Conservation (phyloP, 2,888 invertebrate genomes). For the Eueremaeus valkanovi region DNA sequence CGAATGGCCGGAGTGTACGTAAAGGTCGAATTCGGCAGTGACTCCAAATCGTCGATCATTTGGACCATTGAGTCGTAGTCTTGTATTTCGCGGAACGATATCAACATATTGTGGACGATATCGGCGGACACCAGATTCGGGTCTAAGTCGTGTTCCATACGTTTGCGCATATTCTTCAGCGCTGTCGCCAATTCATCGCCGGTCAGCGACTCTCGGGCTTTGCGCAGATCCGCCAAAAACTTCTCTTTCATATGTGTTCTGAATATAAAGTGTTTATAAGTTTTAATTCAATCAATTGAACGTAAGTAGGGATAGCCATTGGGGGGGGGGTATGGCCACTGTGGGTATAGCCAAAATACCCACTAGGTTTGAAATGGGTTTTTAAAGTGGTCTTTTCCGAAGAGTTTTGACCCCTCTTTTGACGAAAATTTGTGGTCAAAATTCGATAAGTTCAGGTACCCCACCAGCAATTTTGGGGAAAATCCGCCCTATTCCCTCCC, state of each 20-base stretch:
- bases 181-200: constrained; percentile 67
- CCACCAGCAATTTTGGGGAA: too few species aligned
- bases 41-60: constrained; percentile 85
- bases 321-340: too few species aligned
- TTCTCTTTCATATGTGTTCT: constrained; percentile 97
- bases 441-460: too few species aligned
- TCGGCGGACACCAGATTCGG: constrained; percentile 94
- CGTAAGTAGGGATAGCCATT: too few species aligned
- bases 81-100: constrained; percentile 85
- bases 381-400: too few species aligned
- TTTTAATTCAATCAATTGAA: too few species aligned
- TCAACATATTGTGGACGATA: constrained; percentile 87
- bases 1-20: constrained; percentile 84
- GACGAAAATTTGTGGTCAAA: too few species aligned
- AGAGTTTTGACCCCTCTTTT: too few species aligned
- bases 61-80: constrained; percentile 97
- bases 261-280: too few species aligned
- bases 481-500: too few species aligned
- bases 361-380: too few species aligned
- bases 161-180: constrained; percentile 80
- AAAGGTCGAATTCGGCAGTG: constrained; percentile 81
- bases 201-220: constrained; percentile 79
- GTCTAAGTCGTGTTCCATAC: constrained; percentile 72
- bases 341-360: too few species aligned
- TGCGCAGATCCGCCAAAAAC: constrained; percentile 86